A percentile compares a stretch with the other conserved stretches of the same genome.
Evolutionary conservation across 1,140 invertebrate species (phyloP).

Genomic region (Drosophila repleta): DNA sequence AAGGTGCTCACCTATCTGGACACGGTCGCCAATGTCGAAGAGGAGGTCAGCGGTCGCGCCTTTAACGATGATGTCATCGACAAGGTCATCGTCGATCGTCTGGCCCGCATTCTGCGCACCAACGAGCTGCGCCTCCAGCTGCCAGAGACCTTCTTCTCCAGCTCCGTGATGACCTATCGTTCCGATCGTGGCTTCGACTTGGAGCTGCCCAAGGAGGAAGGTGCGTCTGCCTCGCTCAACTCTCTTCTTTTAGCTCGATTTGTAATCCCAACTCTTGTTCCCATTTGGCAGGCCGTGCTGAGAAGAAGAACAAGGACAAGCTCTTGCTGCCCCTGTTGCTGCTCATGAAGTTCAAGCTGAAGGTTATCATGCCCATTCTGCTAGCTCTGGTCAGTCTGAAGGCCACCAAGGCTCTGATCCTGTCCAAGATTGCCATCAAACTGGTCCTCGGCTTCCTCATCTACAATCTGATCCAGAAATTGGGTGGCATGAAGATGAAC

Average conservation of each 20-base stretch:
- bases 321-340: conserved; percentile 90
- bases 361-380: conserved; percentile 92
- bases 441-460: conserved; percentile 92
- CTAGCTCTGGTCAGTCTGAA: conserved; percentile 91
- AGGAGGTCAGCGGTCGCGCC: conserved; percentile 86
- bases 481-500: conserved; percentile 90
- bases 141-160: conserved; percentile 89
- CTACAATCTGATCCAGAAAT: conserved; percentile 89
- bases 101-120: conserved; percentile 87
- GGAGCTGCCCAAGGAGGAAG: conserved; percentile 85
- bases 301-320: conserved; percentile 90
- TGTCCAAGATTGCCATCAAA: conserved; percentile 92
- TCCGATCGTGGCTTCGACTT: conserved; percentile 88
- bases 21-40: conserved; percentile 87
- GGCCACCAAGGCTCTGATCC: conserved; percentile 91
- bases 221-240: conserved; percentile 51
- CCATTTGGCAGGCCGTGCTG: conserved; percentile 63
- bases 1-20: conserved; percentile 90
- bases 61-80: conserved; percentile 87
- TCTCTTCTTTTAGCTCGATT: conserved; percentile 21
- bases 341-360: conserved; percentile 92
- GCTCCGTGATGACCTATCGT: conserved; percentile 88
- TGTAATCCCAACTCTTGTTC: background rate
- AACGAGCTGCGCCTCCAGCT: conserved; percentile 89
- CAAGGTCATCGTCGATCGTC: conserved; percentile 89